A percentile compares a stretch with the other conserved stretches of the same genome.
These are phyloP conservation scores for Cataglyphis altisquamis DNA, from an alignment of 2,888 invertebrate genomes.

Conservation along the genomic window DNA sequence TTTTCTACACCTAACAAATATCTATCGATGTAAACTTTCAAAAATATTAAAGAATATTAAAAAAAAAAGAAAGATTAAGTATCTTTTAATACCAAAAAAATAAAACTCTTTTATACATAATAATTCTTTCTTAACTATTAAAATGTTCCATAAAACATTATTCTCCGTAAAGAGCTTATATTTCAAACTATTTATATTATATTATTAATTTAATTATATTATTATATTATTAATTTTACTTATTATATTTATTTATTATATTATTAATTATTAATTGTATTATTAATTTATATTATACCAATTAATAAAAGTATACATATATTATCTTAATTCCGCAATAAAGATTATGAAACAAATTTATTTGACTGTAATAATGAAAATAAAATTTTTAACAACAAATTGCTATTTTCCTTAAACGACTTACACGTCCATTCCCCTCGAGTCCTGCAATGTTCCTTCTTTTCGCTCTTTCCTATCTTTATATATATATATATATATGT, in stretches of 20 bases:
- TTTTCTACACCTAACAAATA: conserved; percentile 17
- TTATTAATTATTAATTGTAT: too few relatives aligned
- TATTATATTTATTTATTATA: too few relatives aligned
- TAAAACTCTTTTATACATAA: neutral
- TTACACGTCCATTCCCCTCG: neutral
- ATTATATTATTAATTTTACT: too few relatives aligned
- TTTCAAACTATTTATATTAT: neutral
- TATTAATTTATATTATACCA: neutral
- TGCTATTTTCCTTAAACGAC: neutral
- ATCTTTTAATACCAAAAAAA: conserved; percentile 7
- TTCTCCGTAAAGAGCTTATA: conserved; percentile 16
- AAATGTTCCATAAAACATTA: neutral
- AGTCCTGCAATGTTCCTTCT: neutral
- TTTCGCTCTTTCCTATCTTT: neutral
- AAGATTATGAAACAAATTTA: neutral
- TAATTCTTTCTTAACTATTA: neutral
- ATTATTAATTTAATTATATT: neutral
- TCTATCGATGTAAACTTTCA: neutral
- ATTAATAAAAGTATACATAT: neutral
- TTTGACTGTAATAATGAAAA: neutral
- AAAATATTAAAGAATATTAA: neutral
- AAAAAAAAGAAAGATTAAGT: neutral
- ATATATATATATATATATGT: neutral
- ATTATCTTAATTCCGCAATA: neutral
- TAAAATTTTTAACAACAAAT: neutral